These are phyloP conservation scores for Plebejus melissa DNA, from an alignment of 2,888 invertebrate species.

Conservation along the genomic window DNA sequence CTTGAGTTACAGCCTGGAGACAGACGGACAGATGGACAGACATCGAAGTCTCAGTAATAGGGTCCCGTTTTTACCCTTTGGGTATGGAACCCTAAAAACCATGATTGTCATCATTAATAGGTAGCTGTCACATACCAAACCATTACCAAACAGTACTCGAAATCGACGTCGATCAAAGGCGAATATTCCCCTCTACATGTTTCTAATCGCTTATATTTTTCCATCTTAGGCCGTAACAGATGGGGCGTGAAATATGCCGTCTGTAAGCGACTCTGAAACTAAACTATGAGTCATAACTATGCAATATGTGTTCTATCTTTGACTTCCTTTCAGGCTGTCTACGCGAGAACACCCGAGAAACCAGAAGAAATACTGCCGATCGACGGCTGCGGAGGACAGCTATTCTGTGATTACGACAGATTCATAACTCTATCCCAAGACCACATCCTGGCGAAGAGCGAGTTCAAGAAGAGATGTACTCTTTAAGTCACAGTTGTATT, in stretches of 20 bases:
- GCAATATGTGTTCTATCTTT: neutral
- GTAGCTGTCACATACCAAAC: no score
- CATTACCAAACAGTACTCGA: no score
- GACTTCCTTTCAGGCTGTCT: constrained; percentile 62
- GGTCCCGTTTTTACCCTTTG: no score
- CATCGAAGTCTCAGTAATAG: no score
- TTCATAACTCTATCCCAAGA: constrained; percentile 63
- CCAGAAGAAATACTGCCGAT: constrained; percentile 57
- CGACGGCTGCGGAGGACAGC: constrained; percentile 61
- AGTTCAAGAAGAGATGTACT: constrained; percentile 42
- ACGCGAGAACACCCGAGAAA: constrained; percentile 61
- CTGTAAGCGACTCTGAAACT: neutral
- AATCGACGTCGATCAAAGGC: no score
- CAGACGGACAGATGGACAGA: no score
- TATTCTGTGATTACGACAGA: constrained; percentile 69
- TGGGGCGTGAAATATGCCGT: neutral
- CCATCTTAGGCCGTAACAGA: neutral
- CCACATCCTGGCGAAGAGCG: constrained; percentile 45
- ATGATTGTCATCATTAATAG: no score
- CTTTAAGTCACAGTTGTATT: neutral
- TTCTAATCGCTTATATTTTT: neutral
- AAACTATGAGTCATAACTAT: neutral
- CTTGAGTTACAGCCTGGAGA: no score
- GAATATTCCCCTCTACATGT: no score
- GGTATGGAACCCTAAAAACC: no score